A percentile compares a stretch with the other conserved stretches of the same genome.
Conservation (phyloP, 2,888 invertebrate species). For the Nudaria mundana region DNA sequence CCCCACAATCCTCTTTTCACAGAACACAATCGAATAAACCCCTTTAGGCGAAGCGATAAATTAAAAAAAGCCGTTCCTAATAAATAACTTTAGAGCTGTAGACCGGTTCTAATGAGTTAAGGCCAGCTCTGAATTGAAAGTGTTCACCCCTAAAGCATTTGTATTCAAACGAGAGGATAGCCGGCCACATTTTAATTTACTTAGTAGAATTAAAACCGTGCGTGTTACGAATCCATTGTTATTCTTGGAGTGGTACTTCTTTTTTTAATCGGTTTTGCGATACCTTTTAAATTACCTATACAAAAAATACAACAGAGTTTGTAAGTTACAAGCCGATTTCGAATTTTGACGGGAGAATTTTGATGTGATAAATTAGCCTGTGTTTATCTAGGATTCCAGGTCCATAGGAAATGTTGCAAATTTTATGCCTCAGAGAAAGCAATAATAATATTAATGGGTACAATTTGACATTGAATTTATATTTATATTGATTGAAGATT, state of each 20-base stretch:
- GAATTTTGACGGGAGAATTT: too few relatives aligned
- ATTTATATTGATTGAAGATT: constrained; percentile 75
- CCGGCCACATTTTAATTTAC: constrained; percentile 80
- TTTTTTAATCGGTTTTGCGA: too few relatives aligned
- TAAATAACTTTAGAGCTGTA: constrained; percentile 59
- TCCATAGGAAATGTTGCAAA: too few relatives aligned
- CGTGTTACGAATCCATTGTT: constrained; percentile 73
- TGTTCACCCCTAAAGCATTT: constrained; percentile 69
- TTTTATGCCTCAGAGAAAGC: too few relatives aligned
- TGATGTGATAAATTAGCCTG: too few relatives aligned
- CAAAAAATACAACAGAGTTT: too few relatives aligned
- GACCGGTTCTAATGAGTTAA: constrained; percentile 62
- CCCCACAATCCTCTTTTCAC: constrained; percentile 34
- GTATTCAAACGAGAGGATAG: constrained; percentile 68
- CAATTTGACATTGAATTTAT: too few relatives aligned
- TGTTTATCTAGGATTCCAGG: too few relatives aligned
- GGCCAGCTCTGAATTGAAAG: constrained; percentile 58
- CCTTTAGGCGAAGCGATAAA: constrained; percentile 54
- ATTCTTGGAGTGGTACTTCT: constrained; percentile 63
- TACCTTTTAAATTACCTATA: too few relatives aligned
- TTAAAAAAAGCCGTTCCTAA: constrained; percentile 45
- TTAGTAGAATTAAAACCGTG: constrained; percentile 77
- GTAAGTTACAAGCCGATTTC: too few relatives aligned
- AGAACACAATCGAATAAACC: constrained; percentile 53
- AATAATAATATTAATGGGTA: too few relatives aligned